Conservation (phyloP, 2,797 vertebrate genomes). For the Falco naumanni region DNA sequence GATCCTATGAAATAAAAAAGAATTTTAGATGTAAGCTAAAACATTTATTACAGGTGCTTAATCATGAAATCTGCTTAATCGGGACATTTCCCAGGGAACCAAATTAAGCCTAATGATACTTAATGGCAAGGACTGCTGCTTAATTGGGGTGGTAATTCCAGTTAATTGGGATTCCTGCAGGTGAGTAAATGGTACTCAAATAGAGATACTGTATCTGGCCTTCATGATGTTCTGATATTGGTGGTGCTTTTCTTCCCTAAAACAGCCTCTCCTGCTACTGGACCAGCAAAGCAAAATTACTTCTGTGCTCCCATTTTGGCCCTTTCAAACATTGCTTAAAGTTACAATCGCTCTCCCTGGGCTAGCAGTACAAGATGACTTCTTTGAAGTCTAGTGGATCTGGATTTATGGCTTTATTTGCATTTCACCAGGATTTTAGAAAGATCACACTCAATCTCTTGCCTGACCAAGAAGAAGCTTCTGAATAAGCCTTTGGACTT, state of each 20-base stretch:
- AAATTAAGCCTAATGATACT: conserved; percentile 78
- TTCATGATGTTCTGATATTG: conserved; percentile 34
- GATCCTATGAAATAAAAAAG: conserved; percentile 46
- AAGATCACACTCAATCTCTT: neutral
- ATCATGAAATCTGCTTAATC: conserved; percentile 72
- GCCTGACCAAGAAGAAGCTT: neutral
- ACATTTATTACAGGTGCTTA: conserved; percentile 74
- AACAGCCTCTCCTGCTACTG: neutral
- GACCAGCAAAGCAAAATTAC: conserved; percentile 25
- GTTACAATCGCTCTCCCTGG: neutral
- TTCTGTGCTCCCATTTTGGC: conserved; percentile 12
- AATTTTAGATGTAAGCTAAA: conserved; percentile 63
- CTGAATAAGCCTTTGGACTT: neutral
- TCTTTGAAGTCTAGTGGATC: neutral
- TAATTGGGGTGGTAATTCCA: conserved; percentile 78
- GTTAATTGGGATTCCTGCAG: conserved; percentile 76
- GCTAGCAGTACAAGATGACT: neutral
- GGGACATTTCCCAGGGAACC: conserved; percentile 75
- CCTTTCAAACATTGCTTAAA: conserved; percentile 25
- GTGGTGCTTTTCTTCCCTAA: conserved; percentile 56
- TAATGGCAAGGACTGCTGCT: conserved; percentile 76
- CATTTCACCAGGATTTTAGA: neutral
- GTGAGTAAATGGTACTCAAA: conserved; percentile 74
- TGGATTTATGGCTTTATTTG: neutral
- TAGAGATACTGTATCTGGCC: conserved; percentile 71